Evolutionary conservation across 2,113 vertebrate species (phyloP), one percentile per base, ranked within the genome.

Genomic region (Sinocyclocheilus anophthalmus): DNA sequence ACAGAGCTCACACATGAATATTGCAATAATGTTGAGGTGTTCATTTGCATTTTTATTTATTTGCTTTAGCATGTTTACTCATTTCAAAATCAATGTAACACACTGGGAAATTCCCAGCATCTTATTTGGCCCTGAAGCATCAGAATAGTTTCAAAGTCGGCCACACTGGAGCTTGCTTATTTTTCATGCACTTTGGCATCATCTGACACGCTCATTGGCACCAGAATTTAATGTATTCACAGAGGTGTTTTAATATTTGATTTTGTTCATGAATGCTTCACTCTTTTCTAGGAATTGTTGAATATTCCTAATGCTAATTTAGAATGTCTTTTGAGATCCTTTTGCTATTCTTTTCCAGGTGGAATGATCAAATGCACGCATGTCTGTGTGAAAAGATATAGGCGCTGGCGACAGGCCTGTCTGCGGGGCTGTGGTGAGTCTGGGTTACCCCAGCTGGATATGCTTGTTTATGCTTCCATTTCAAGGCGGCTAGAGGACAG

Each of bases 301-400:
- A 85, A 76, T 65, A 48, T 42, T 65, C 24, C 45, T 53, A 63
- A 57, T 12, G 76, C 26, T 42, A 45, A 12, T 37, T n/a, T 48
- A 61, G 39, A 67, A 8, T 33, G 5, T 53, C 45, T 63, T 24
- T 63, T 76, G 81, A 88, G 24, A 86, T 77, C 85, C 88, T 84
- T 33, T 48, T 85, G 85, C 85, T 86, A 80, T 91, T 90, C 88
- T 88, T 87, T 69, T 85, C 81, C 61, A 65, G 79, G n/a, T 67
- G 39, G 37, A 67, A 81, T 48, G 61, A 67, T 67, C 22, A 81
- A 30, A 45, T 48, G 45, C 39, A 42, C 1, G 20, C 16, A 9
- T 50, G 57, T 48, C 14, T 50, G 75, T 45, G 42, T 57, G 88
- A 85, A 48, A 65, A 86, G 86, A 80, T 76, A 57, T 72, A 87